Conservation (phyloP, 2,888 invertebrate genomes). For the Parnassius glacialis region DNA sequence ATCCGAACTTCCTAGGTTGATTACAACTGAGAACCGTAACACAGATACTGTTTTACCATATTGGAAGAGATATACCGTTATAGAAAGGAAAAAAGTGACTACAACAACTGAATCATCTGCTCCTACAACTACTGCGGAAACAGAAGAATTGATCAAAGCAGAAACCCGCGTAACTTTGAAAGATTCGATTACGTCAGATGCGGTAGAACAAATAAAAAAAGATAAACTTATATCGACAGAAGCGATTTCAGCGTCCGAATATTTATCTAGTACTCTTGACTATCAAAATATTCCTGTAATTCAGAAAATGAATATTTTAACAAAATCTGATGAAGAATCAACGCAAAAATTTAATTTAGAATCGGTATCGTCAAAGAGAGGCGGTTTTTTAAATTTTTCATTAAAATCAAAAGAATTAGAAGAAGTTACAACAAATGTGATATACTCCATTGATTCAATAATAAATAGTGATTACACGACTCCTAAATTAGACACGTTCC, state of each 20-base stretch:
- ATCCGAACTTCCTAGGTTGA: neutral
- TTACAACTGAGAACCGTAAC: conserved; percentile 6
- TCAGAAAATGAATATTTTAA: conserved; percentile 2
- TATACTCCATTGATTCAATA: conserved; percentile 24
- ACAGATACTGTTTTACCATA: conserved; percentile 7
- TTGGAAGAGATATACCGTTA: conserved; percentile 34
- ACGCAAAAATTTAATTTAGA: conserved; percentile 33
- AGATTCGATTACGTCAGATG: conserved; percentile 6
- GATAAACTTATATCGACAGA: neutral
- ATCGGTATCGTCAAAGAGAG: conserved; percentile 55
- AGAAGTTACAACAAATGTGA: conserved; percentile 25
- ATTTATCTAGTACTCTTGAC: neutral
- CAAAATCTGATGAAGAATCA: conserved; percentile 1
- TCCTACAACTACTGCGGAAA: conserved; percentile 31
- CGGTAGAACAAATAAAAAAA: conserved; percentile 21
- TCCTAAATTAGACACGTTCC: conserved; percentile 5
- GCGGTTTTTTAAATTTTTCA: conserved; percentile 59
- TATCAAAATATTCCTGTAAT: neutral
- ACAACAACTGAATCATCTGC: conserved; percentile 32
- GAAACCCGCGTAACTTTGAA: conserved; percentile 34
- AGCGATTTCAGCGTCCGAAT: conserved; percentile 1
- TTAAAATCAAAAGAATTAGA: conserved; percentile 34
- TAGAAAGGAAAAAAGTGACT: conserved; percentile 43
- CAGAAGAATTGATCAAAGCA: conserved; percentile 39
- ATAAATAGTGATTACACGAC: conserved; percentile 33